Evolutionary conservation across 2,113 vertebrate genomes (phyloP).

Genomic region (Drymodes brunneopygia): DNA sequence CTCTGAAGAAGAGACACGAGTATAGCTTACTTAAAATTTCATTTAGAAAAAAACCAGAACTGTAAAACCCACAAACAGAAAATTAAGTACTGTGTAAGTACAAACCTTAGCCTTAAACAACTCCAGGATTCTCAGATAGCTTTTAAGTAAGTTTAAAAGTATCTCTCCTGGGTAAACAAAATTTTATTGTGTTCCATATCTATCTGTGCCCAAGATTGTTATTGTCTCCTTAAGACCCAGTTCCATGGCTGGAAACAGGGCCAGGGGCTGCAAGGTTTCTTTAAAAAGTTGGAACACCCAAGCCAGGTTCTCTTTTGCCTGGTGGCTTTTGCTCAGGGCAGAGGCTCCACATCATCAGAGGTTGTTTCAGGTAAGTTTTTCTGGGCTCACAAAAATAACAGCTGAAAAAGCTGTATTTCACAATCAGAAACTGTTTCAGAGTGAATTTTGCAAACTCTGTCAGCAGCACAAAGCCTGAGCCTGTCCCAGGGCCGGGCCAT

Average conservation of each 20-base stretch:
- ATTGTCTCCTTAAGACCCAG: not conserved
- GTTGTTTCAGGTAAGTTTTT: not conserved
- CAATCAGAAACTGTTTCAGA: not conserved
- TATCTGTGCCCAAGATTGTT: not conserved
- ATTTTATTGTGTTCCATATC: not conserved
- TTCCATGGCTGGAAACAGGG: not conserved
- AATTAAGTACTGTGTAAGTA: not conserved
- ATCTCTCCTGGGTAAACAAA: not conserved
- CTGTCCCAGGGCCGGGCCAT: not conserved
- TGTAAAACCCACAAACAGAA: not conserved
- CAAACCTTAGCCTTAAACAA: not conserved
- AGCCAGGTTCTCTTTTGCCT: not conserved
- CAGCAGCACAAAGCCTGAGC: not conserved
- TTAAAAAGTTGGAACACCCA: not conserved
- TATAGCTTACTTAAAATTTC: not conserved
- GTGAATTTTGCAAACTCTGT: not conserved
- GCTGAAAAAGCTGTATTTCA: not conserved
- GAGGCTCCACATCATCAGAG: not conserved
- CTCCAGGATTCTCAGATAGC: not conserved
- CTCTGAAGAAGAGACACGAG: accelerated
- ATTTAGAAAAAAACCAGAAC: not conserved
- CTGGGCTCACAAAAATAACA: not conserved
- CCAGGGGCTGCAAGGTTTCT: not conserved
- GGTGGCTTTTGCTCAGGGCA: not conserved
- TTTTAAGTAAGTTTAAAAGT: not conserved